Base-by-base conservation (phyloP, 2,888 invertebrate genomes). In the Chromoteleia sp. region DNA sequence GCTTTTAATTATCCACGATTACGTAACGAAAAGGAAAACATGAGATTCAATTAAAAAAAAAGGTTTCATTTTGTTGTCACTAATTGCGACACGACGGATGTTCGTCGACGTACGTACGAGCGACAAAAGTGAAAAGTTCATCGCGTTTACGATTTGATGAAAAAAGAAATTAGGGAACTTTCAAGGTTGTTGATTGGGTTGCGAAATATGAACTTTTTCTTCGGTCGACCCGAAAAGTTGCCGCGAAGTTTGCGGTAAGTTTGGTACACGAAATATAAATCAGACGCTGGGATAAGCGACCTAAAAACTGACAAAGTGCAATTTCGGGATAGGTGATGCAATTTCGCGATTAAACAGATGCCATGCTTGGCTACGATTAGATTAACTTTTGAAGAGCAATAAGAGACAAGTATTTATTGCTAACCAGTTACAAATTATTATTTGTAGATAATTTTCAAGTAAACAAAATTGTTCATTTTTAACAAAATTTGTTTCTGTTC, bases 131-230 rank as follows among this genome's bases (percentile, higher is more conserved):
- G 67, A 52, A 67, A 67, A 75, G 59, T 75, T 67, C 52, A 67
- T 61, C 45, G 39, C 41, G 21, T 43, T 30, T 36, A 0, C 17
- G 33, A 21, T 59, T 58, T 39, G 43, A 68, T 54, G 68, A 61
- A 67, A 61, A 68, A 76, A 75, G 67, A 76, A 59, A 76, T 76
- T 68, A 68, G 15, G 4, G 3, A 61, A 76, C 12, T 76, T 76
- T 76, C 68, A 76, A 76, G 76, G 76, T 76, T 76, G 76, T 61
- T 68, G 76, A 68, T 76, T 76, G 61, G 76, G 33, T 43, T 33
- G 52, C 68, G 36, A 68, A 76, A 76, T 68, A 76, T 68, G 43
- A 76, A 68, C 67, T 76, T 76, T 59, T 75, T 58, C 75, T 39
- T 68, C 17, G 21, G n/a, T 41, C 14, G 30, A 25, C 14, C 29